Evolutionary conservation across 2,888 invertebrate species (phyloP), one percentile per base, ranked within the genome.

Genomic region (Watsonalla binaria): DNA sequence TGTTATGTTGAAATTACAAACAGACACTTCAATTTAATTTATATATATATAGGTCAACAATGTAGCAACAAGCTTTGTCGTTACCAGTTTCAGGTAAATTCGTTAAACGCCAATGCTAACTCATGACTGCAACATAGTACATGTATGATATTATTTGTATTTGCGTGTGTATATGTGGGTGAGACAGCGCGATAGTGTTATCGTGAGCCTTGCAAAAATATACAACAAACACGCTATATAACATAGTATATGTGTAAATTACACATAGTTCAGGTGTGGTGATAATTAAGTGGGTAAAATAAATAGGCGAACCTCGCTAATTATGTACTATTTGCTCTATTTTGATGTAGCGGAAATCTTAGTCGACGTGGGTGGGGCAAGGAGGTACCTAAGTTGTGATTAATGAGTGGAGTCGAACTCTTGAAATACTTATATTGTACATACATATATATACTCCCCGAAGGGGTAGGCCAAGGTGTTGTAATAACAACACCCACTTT

Each of bases 131-230:
- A 11, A 2, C 42, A 39, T 54, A 58, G 57, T 58, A 51, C 61
- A 57, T 63, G 50, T 57, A 50, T 47, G 47, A 53, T 51, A 46
- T 47, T 56, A 61, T 70, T 57, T 67, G 67, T 69, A 70, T 70
- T 76, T 64, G 63, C 56, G 59, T 61, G 72, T 78, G 79, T 72
- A 84, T 76, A 74, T 83, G 87, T 86, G 81, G 85, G 88, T 86
- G 86, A 85, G 82, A 49, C 79, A 70, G 71, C 57, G 66, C 85
- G 89, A 90, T 90, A 90, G 76, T 66, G 79, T 81, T 89, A 90
- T 90, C 90, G 59, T 70, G 76, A 78, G 82, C 82, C 86, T 90
- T 86, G 89, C 90, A 84, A 90, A 90, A 90, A 89, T 87, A 90
- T 82, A 90, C 86, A 90, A 89, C 82, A 89, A 88, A 87, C 80